phyloP scores from a whole-genome alignment of 1,140 invertebrate genomes.

The Stegodyphus mimosarum region DNA sequence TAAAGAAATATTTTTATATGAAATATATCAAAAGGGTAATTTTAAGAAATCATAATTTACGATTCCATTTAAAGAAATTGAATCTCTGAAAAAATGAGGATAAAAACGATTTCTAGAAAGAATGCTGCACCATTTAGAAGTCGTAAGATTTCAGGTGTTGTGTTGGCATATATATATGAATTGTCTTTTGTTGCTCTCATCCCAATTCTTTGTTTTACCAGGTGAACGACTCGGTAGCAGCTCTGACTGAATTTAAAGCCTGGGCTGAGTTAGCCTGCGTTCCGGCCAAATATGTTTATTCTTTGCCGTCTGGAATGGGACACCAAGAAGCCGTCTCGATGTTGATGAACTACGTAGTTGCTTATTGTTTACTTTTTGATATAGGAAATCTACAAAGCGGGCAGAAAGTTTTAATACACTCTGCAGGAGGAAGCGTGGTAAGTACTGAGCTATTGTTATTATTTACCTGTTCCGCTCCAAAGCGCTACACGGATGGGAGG shows the following conservation, averaged over 20 bases:
- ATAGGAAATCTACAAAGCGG: slow-evolving; percentile 81
- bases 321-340: slow-evolving; percentile 80
- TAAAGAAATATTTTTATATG: too few species aligned
- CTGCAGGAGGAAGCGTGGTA: slow-evolving; percentile 88
- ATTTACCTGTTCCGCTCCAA: too few species aligned
- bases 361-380: slow-evolving; percentile 87
- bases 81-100: too few species aligned
- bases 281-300: slow-evolving; percentile 82
- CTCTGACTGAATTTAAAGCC: slow-evolving; percentile 82
- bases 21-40: too few species aligned
- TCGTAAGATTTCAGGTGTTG: too few species aligned
- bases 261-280: slow-evolving; percentile 88
- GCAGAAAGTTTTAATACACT: slow-evolving; percentile 85
- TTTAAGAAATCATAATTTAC: too few species aligned
- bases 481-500: too few species aligned
- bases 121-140: too few species aligned
- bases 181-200: too few species aligned
- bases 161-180: too few species aligned
- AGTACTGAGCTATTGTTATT: slow-evolving; percentile 69
- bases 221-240: slow-evolving; percentile 88
- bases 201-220: slow-evolving; percentile 66
- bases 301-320: slow-evolving; percentile 80
- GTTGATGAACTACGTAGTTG: slow-evolving; percentile 87
- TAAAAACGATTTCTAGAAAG: too few species aligned
- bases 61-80: too few species aligned